Base-by-base conservation (phyloP, 2,797 vertebrate genomes). In the Poeciliopsis paucimaculata region DNA sequence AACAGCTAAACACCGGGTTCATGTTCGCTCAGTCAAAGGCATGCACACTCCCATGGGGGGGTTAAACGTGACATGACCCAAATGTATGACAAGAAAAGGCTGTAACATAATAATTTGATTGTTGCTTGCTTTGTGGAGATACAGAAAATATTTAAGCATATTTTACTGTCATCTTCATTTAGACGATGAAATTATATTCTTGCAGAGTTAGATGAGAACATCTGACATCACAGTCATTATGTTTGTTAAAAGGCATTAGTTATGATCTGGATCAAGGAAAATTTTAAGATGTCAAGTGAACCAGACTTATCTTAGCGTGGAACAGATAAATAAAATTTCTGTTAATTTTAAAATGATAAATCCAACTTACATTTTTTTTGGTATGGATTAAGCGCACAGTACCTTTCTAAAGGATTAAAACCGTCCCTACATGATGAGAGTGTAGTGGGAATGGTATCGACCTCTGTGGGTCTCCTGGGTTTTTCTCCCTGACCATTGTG, bases 1-100 rank as follows among this genome's bases (percentile, higher is more conserved):
- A 45, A 74, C 79, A 74, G 72, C 72, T 20, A 3, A 39, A 82
- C 62, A 39, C 72, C 68, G 64, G 53, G 77, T 82, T 77, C 18
- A 11, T 81, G 82, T 71, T 77, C 23, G n/a, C 23, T 43, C 7
- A 41, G 51, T 70, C 43, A 47, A 72, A 81, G 18, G 43, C 62
- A 18, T 51, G n/a, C 49, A 46, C 3, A 51, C 26, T 80, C 45
- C 28, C 9, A 1, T 0, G 0, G 49, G 51, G 13, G 5, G 28
- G n/a, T 26, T 53, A 60, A 49, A 72, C 4, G 15, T 57, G 72
- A 71, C 26, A 60, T 0, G 7, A 12, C 47, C 7, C 20, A 20
- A 43, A 47, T 49, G 16, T 64, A 6, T 18, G 5, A 73, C 18
- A 46, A 60, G 41, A 45, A 34, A 28, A 72, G 2, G 1, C 8